A percentile compares a stretch with the other conserved stretches of the same genome.
Conservation (phyloP, 2,888 invertebrate genomes). For the Polyommatus iphigenia region DNA sequence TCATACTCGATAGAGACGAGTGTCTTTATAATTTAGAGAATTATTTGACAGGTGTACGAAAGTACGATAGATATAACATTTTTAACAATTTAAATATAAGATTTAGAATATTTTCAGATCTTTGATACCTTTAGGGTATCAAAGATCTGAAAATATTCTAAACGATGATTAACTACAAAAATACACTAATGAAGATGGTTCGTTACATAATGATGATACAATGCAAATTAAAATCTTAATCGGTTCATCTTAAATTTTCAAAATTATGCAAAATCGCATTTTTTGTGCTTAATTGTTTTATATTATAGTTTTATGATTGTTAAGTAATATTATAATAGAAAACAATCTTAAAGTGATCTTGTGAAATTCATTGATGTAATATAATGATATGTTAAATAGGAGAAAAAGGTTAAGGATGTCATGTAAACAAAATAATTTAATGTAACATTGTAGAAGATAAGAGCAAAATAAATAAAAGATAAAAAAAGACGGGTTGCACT, state of each 20-base stretch:
- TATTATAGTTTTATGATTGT: conserved; percentile 3
- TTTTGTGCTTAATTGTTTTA: neutral
- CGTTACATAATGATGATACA: neutral
- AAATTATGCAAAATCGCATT: conserved; percentile 1
- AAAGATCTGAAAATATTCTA: too few species aligned
- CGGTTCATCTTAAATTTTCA: neutral
- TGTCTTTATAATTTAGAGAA: too few species aligned
- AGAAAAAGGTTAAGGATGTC: neutral
- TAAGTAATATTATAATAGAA: conserved; percentile 8
- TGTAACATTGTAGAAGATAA: neutral
- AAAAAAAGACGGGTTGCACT: too few species aligned
- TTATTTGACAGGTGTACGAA: too few species aligned
- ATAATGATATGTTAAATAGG: neutral
- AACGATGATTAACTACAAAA: neutral
- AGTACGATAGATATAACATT: too few species aligned
- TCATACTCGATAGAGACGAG: too few species aligned
- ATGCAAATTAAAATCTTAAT: neutral
- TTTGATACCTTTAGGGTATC: too few species aligned
- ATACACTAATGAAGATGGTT: neutral
- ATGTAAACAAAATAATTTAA: neutral
- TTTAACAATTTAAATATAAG: neutral
- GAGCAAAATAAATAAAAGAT: neutral
- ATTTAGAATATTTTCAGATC: neutral
- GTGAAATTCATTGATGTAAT: neutral
- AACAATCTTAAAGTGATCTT: neutral